Base-by-base conservation (phyloP, 2,888 invertebrate genomes). In the Agriopis aurantiaria region DNA sequence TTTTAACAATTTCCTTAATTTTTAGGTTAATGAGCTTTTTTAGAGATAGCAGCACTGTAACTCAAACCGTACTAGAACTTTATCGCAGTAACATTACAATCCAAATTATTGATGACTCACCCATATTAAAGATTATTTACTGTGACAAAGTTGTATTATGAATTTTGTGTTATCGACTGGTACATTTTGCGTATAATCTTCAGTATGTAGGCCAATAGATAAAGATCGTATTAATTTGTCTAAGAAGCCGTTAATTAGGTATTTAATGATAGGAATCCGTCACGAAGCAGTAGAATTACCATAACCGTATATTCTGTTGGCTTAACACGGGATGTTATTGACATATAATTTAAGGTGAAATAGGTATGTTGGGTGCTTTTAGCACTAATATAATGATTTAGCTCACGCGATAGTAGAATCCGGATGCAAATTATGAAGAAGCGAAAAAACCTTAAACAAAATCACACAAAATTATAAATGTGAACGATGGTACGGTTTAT, bases 221-320 rank as follows among this genome's bases (percentile, higher is more conserved):
- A 77, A 65, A 48, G 40, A 81, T 83, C 80, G 70, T 52, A 51
- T 71, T 74, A 79, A 81, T 81, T 82, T 79, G 82, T 82, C 76
- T 72, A 65, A 73, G 71, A 72, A 45, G 45, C 51, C 74, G 73
- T 76, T 82, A 79, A 81, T 80, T 75, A 72, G 69, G 48, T 71
- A 69, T 77, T 71, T 73, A 73, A 73, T 66, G 60, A 59, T 64
- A 60, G 63, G 62, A 64, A 68, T 71, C 59, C 66, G 70, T 71
- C 65, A 69, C 65, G 60, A 56, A 33, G 12, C 45, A 23, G 41
- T 12, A 9, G 8, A n/a, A 64, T 64, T 64, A 64, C 46, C 62
- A 62, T 64, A 64, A 17, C 48, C 48, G 64, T 57, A 56, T 65
- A 65, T 65, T 65, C 41, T 57, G 40, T 57, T 56, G 57, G 48